Conservation (phyloP, 2,888 invertebrate genomes). For the Scaptomyza polygonia region DNA sequence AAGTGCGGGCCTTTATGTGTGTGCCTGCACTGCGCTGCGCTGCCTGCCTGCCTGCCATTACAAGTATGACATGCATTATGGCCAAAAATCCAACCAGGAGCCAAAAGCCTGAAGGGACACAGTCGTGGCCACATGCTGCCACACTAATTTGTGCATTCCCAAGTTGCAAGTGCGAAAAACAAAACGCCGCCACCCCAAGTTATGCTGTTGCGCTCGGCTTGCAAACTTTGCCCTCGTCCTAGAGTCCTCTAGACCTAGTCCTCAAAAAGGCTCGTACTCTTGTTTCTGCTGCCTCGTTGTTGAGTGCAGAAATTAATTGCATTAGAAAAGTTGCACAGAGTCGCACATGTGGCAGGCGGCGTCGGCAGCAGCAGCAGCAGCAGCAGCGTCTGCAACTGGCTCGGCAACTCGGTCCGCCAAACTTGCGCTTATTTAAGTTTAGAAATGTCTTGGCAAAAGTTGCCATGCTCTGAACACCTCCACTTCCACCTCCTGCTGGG, state of each 20-base stretch:
- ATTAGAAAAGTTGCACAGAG: conserved; percentile 76
- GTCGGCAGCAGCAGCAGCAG: conserved; percentile 17
- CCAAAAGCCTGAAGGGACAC: conserved; percentile 7
- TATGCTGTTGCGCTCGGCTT: conserved; percentile 38
- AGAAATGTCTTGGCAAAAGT: conserved; percentile 74
- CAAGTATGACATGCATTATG: conserved; percentile 74
- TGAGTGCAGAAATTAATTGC: conserved; percentile 81
- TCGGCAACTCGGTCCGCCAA: conserved; percentile 58
- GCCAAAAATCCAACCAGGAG: conserved; percentile 28
- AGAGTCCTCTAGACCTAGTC: conserved; percentile 8
- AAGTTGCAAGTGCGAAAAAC: conserved; percentile 75
- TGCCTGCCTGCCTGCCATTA: conserved; percentile 59
- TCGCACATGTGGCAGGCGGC: conserved; percentile 67
- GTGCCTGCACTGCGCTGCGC: background rate
- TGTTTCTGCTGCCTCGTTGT: conserved; percentile 27
- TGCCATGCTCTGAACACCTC: conserved; percentile 29
- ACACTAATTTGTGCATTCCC: conserved; percentile 77
- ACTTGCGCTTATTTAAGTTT: conserved; percentile 78
- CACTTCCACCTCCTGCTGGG: background rate
- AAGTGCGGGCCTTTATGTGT: conserved; percentile 12
- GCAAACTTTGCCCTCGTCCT: conserved; percentile 47
- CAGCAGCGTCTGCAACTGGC: conserved; percentile 27
- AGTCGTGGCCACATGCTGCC: conserved; percentile 72
- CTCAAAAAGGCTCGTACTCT: conserved; percentile 3
- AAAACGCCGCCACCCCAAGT: conserved; percentile 61